Evolutionary conservation across 2,797 vertebrate species (phyloP), one percentile per base, ranked within the genome.

Genomic region (Poeciliopsis presidionis): DNA sequence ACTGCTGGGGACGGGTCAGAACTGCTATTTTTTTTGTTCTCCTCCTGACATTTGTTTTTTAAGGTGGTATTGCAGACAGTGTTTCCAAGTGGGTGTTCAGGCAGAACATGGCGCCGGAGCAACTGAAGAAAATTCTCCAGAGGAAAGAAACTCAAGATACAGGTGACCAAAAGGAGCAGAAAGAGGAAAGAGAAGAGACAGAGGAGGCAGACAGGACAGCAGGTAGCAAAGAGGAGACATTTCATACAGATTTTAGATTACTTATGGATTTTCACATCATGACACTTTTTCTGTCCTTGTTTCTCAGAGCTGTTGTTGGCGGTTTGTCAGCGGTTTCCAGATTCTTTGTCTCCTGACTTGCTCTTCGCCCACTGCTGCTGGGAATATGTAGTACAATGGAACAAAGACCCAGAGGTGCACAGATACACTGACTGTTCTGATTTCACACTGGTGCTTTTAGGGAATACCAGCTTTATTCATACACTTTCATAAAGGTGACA

Each of bases 311-410:
- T 98, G 87, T 89, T 99, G 87, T 85, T 81, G 73, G 91, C 96
- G 0, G 96, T 97, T 1, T 97, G 96, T 59, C 92, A 95, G 89
- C 96, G 97, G 25, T 99, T 99, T 86, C 97, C 98, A 0, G 97
- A 96, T 87, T 99, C 98, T 71, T 97, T 99, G 2, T 96, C 97
- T 76, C 92, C 95, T 0, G 97, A 98, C 86, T 80, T 99, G 81
- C 93, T 99, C 36, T 96, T 97, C 0, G 96, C 98, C 0, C 98
- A 99, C 87, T 99, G 98, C 92, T 97, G 97, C 90, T 99, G 98
- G 98, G 98, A 99, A 59, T 98, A 97, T 1, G 96, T 99, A 36
- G 98, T 99, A 39, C 98, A 99, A 91, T 99, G 98, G 98, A 99
- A 99, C 92, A 98, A 97, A 91, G 98, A 99, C 90, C 97, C 98